phyloP scores from a whole-genome alignment of 2,113 vertebrate species.

The Pipra filicauda region DNA sequence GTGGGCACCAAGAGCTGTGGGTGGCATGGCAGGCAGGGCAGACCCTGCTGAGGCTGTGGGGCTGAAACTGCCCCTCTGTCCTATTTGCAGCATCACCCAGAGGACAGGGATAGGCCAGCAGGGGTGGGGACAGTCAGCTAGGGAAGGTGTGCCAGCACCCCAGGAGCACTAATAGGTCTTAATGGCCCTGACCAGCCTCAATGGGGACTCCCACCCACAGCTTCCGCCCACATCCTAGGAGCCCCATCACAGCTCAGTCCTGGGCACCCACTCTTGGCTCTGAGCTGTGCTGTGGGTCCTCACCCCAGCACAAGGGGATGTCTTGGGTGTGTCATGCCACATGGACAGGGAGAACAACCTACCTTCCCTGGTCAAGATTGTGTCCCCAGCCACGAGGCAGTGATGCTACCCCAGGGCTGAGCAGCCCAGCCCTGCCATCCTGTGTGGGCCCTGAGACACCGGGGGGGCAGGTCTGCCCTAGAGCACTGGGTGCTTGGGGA shows the following conservation, averaged over 20 bases:
- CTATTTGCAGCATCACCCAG: neutral
- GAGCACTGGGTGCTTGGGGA: neutral
- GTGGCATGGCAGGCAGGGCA: neutral
- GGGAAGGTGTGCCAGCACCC: neutral
- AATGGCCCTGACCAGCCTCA: neutral
- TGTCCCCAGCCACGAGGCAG: neutral
- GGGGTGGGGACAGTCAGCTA: neutral
- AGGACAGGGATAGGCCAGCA: neutral
- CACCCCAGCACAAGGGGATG: rapidly evolving
- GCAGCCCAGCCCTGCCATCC: neutral
- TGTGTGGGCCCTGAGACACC: rapidly evolving
- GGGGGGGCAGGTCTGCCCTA: rapidly evolving
- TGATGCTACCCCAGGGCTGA: neutral
- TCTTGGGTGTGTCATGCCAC: neutral
- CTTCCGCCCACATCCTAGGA: neutral
- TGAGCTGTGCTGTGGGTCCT: rapidly evolving
- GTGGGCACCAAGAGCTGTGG: neutral
- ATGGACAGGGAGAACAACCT: neutral
- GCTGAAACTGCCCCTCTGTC: neutral
- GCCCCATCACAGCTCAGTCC: neutral
- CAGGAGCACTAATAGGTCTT: neutral
- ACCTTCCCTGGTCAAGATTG: neutral
- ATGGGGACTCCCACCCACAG: neutral
- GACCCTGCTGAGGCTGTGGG: neutral
- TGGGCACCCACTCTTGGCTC: neutral